Evolutionary conservation across 2,888 invertebrate species (phyloP), one percentile per base, ranked within the genome.

Genomic region (Zeuzera pyrina): DNA sequence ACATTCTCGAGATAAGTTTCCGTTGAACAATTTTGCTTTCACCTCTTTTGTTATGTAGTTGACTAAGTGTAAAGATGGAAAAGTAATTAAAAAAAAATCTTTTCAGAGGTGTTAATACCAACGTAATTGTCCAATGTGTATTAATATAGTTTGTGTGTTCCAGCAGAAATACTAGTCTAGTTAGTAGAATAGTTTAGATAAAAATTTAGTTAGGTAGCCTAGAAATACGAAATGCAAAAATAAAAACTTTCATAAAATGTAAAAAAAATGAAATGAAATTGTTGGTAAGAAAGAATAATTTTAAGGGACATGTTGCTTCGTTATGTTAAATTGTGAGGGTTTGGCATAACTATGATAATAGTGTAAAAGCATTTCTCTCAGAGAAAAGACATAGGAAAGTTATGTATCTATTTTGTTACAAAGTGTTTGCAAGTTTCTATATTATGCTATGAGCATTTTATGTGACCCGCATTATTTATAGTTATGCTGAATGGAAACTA

Each of bases 281-380:
- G 85, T 86, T 81, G 79, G 78, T 85, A 85, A 85, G 84, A 85
- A 84, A 85, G 85, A 84, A 78, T 86, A 86, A 86, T 87, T 87
- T 86, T 86, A 85, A 81, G 79, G 81, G 68, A 79, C 78, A 79
- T 81, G 81, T 84, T 78, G 84, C 84, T 81, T 83, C 74, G 77
- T 83, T 83, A 73, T 74, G 78, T 84, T 83, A 74, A 68, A 72
- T 59, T 64, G 70, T 72, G 73, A 56, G 69, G n/a, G 72, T 84
- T 83, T 77, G 81, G 84, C 84, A 79, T 81, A 81, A 84, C 83
- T 81, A 83, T 79, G 68, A 64, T 81, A 77, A 77, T 76, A 70
- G 70, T 72, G 67, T 60, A 52, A 65, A 64, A 63, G 65, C n/a
- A n/a, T 66, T 76, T 77, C 79, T 81, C 81, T 59, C 76, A 76